phyloP scores from a whole-genome alignment of 2,797 vertebrate species.

The Gallinago stenura region DNA sequence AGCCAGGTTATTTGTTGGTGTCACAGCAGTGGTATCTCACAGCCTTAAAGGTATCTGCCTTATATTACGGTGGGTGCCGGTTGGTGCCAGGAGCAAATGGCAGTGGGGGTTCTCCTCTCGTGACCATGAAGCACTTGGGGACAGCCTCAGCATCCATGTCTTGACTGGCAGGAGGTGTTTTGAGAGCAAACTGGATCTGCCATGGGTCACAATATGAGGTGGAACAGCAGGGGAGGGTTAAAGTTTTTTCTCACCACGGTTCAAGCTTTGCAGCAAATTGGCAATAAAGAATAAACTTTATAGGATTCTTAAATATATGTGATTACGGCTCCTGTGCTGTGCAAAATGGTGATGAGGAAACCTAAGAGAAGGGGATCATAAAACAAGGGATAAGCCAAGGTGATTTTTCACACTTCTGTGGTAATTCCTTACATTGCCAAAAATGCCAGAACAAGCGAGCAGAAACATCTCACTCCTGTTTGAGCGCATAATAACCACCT shows the following conservation, averaged over 20 bases:
- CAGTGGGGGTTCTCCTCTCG: neutral
- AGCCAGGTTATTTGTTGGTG: neutral
- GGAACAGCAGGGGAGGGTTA: neutral
- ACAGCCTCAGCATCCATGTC: rapidly evolving
- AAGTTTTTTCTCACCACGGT: neutral
- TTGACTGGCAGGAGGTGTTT: too few species aligned
- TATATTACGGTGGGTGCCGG: too few species aligned
- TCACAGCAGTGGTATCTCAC: neutral
- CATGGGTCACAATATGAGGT: neutral
- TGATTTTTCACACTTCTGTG: neutral
- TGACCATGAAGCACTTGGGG: rapidly evolving
- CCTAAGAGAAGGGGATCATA: neutral
- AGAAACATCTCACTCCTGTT: neutral
- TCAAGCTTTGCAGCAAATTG: neutral
- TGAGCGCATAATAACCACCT: neutral
- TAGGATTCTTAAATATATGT: neutral
- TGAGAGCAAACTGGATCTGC: neutral
- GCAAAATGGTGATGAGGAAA: neutral
- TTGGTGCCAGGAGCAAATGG: rapidly evolving
- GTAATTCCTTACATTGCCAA: neutral
- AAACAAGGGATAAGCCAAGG: neutral
- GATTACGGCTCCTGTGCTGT: rapidly evolving
- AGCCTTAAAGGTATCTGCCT: too few species aligned
- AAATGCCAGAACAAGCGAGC: neutral
- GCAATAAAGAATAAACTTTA: neutral